Evolutionary conservation across 2,113 vertebrate genomes (phyloP).

Genomic region (Myrmophylax atrothorax): DNA sequence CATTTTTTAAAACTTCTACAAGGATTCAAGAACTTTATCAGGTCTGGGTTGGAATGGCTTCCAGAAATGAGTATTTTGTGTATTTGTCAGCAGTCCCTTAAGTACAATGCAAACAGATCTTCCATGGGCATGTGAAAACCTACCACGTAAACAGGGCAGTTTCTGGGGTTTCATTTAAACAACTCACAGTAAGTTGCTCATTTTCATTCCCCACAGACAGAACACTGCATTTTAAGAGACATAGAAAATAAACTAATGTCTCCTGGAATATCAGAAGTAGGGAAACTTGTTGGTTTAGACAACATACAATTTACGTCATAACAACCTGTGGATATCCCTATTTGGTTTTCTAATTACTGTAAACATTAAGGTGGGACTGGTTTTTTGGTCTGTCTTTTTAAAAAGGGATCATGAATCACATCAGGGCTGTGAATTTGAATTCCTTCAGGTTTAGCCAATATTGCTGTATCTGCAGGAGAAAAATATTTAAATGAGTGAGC

Average conservation of each 20-base stretch:
- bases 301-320: not conserved
- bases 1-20: not conserved
- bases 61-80: not conserved
- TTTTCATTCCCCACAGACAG: not conserved
- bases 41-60: not conserved
- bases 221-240: not conserved
- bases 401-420: not conserved
- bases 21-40: not conserved
- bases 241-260: not conserved
- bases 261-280: not conserved
- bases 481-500: not conserved
- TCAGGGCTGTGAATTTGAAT: not conserved
- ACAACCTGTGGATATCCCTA: not conserved
- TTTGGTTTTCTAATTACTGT: not conserved
- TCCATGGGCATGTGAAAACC: not conserved
- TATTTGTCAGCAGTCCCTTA: not conserved
- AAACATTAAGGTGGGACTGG: not conserved
- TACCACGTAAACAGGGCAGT: not conserved
- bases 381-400: not conserved
- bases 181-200: not conserved
- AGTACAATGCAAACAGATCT: not conserved
- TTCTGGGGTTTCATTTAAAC: not conserved
- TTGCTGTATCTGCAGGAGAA: not conserved
- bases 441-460: not conserved
- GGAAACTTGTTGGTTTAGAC: not conserved